Evolutionary conservation across 1,140 invertebrate species (phyloP), one percentile per base, ranked within the genome.

Genomic region (Cydia fagiglandana): DNA sequence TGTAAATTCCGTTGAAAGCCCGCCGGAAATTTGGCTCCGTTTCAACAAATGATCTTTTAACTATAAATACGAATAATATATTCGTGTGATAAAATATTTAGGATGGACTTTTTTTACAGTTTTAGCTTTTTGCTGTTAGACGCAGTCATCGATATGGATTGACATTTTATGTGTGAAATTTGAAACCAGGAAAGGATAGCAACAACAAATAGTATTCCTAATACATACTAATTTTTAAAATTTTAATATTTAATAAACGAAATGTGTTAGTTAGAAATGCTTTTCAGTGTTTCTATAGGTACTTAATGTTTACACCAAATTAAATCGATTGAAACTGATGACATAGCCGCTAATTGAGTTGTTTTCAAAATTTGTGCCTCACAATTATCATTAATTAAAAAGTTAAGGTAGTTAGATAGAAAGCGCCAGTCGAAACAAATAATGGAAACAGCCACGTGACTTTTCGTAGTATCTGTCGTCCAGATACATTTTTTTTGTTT

Each of bases 11-110:
- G 91, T 88, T 90, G 90, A 90, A 91, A 92, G 85, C 88, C 78
- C 83, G 75, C 88, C 89, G 91, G 91, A 92, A 88, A 92, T 91
- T 92, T 92, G 91, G 91, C 91, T 91, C 90, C 87, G 91, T 91
- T 92, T 92, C 91, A 92, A 92, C 91, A 88, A 91, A 92, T 91
- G 86, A 91, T 91, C 83, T 88, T 90, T 90, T 88, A 82, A 90
- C 86, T 90, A 91, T 91, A 90, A 91, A 92, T 91, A 84, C 80
- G 86, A 81, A 82, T 84, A 84, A 87, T 86, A 79, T 87, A 82
- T 90, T 83, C 81, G 77, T 75, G 84, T 82, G 83, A 88, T 82
- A 84, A 86, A 86, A 86, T 73, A 79, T 76, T 70, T 70, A 76
- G 77, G 73, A 78, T 83, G 83, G 78, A 83, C 78, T 83, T 83